Evolutionary conservation across 2,113 vertebrate genomes (phyloP), one percentile per base, ranked within the genome.

Genomic region (Tichodroma muraria): DNA sequence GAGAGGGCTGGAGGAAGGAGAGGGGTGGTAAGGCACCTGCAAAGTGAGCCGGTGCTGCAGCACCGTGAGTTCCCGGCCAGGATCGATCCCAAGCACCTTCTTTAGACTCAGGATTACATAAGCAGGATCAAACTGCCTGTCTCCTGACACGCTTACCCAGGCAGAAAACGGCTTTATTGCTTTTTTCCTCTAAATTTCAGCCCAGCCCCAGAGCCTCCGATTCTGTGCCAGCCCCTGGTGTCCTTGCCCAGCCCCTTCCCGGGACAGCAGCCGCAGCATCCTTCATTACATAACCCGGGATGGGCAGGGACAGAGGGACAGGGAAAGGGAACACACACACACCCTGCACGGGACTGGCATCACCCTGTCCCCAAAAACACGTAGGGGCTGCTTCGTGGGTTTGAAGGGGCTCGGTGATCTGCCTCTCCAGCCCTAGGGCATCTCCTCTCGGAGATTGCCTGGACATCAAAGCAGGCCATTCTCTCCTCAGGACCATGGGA

Each of bases 101-200:
- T 86, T 94, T 50, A 72, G 57, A 10, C 35, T 95, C 37, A 2
- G 49, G 56, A n/a, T 96, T 95, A 90, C 68, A 91, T 95, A 93
- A 95, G 82, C 72, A 83, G 52, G n/a, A 76, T 81, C 65, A 75
- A 93, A 35, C 49, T 50, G 75, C 71, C 59, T 94, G 65, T 65
- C 47, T 54, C 63, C 52, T 33, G 53, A 85, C 68, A 70, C 15
- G 59, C 71, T 96, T 84, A 91, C 44, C 47, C 78, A 59, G 84
- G 77, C 78, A 85, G 94, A 94, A 95, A 96, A 93, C 70, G 37
- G 40, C 33, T 92, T 90, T 90, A 84, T 56, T 75, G 69, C 80
- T 93, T 91, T 92, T 66, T 95, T 93, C 56, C 83, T 90, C 80
- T 79, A 85, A 63, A 94, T 94, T 94, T 92, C 80, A 80, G 93